Evolutionary conservation across 1,140 invertebrate genomes (phyloP), one percentile per base, ranked within the genome.

Genomic region (Mya arenaria): DNA sequence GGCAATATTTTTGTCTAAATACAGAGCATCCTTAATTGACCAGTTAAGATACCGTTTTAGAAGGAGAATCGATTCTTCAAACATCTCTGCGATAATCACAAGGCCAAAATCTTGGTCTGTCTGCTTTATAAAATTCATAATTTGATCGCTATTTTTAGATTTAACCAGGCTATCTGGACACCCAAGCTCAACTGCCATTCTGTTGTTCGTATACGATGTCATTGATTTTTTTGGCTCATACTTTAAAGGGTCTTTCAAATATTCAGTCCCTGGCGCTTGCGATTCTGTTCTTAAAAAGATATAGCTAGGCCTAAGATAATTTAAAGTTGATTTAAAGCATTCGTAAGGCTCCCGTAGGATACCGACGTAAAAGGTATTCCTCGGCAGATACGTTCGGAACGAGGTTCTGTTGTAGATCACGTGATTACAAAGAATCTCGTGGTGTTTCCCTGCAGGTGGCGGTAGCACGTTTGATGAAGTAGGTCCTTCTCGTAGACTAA

Each of bases 21-120:
- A 86, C 0, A 93, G 73, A 6, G 94, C 82, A 63, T 94, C 90
- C 58, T 92, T 90, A 6, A 92, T 82, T 5, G 92, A 84, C 94
- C 94, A 94, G 65, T 92, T 93, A 52, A 94, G 88, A 3, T 93
- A 75, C 62, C 94, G 85, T 37, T 87, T 86, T 63, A 94, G 80
- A 1, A 94, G 85, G 56, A 94, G 87, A 36, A 94, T 74, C 4
- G 94, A 94, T 85, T 94, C 93, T 48, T 94, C 93, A 87, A 94
- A 93, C 69, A 92, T 86, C 82, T 94, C 94, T 1, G 92, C 87
- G 17, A 94, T 91, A 91, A 94, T 91, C 19, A 94, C 91, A 15
- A 94, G 85, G 74, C 92, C 89, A 85, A 94, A 94, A 13, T 84
- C 69, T 4, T 37, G 8, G 8, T 85, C 85, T 1, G 87, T 34